Base-by-base conservation (phyloP, 2,113 vertebrate species). In the Argyrosomus japonicus region DNA sequence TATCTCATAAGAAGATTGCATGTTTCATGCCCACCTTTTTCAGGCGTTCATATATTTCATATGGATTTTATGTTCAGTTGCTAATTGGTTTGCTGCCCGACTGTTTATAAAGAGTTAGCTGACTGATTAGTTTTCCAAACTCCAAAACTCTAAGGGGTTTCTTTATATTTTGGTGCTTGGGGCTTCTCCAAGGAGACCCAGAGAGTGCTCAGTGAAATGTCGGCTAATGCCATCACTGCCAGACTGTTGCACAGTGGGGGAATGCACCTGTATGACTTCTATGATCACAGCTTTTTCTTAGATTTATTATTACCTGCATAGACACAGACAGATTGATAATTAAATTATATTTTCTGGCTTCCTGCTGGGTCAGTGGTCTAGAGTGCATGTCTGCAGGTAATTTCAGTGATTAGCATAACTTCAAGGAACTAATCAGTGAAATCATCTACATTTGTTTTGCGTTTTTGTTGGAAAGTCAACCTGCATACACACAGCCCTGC, bases 391-490 rank as follows among this genome's bases (percentile, higher is more conserved):
- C 48, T 45, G 27, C 43, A 71, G 74, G 79, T 81, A 36, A 87
- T 87, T 87, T 75, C 23, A 58, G 68, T 75, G 69, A 89, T 92
- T 90, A 89, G 60, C 62, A 68, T 61, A 63, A 78, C 68, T 60
- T 82, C 43, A 69, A 87, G 58, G 56, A 82, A 84, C 53, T 60
- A 87, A 88, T 90, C 68, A 88, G 58, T 45, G 71, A 68, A 75
- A 81, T 85, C 72, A 71, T 79, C 87, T 63, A 62, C 79, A 78
- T 63, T 73, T 88, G 81, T 83, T 84, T 75, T 50, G 77, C 7
- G 48, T 75, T 77, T 50, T 80, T 15, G 48, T 75, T 48, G 45
- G 40, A 74, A 67, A 63, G 56, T 48, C 56, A 73, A 50, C 45
- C 65, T 76, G 36, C 18, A 45, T 11, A 29, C 67, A 27, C 18